Evolutionary conservation across 1,140 invertebrate genomes (phyloP), one percentile per base, ranked within the genome.

Genomic region (Samia ricini): DNA sequence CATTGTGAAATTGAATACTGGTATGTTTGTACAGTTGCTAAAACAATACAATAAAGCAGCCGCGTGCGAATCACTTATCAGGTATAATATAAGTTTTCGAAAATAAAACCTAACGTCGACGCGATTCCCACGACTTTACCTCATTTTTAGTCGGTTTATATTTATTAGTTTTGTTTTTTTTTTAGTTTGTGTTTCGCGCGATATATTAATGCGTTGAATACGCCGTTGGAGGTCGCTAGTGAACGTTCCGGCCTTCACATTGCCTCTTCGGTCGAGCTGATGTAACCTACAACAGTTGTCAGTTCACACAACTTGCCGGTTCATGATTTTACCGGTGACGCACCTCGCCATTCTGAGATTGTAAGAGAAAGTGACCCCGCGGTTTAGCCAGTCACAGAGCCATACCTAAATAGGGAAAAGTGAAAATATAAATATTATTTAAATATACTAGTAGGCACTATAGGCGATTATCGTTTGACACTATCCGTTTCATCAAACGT

Each of bases 241-340:
- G 79, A 82, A 78, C 63, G 79, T 71, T 63, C 50, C 73, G 80
- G 66, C 83, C 83, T 86, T 84, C 83, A 81, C 77, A 83, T 80
- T 83, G 83, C 66, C 70, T 59, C 33, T 51, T 36, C 60, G 48
- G 62, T 24, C 66, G 62, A 59, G 36, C 36, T 50, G 57, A 49
- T 49, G 42, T 26, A 59, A 49, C 57, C 42, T n/a, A n/a, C n/a
- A n/a, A 22, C 36, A 18, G 22, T n/a, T n/a, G n/a, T n/a, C n/a
- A n/a, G n/a, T n/a, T n/a, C 57, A 59, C 57, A 49, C 23, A 49
- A 21, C 36, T 10, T 15, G 29, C 24, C n/a, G 24, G 20, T 59
- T 59, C 36, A 57, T 15, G 55, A 57, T 8, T 42, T 20, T 20
- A 59, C 36, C 42, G 19, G 18, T 57, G 56, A 15, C 42, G 36